phyloP scores from a whole-genome alignment of 2,113 vertebrate species.

The Neolamprologus hecqui region DNA sequence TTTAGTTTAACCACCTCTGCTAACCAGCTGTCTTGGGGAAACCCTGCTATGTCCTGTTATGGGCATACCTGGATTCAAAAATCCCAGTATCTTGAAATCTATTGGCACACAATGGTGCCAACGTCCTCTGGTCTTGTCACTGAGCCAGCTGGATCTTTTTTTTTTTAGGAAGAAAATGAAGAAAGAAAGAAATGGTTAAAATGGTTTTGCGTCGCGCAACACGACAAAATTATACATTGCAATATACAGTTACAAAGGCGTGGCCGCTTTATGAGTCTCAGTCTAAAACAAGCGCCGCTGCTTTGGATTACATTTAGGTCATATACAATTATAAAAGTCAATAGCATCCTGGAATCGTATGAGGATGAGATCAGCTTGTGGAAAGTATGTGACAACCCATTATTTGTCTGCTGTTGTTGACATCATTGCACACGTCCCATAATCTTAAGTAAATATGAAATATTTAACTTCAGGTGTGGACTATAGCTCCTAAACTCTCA shows the following conservation, averaged over 20 bases:
- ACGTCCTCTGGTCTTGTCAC: constrained; percentile 33
- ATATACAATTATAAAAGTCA: background rate
- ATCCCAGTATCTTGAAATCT: constrained; percentile 31
- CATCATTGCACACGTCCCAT: background rate
- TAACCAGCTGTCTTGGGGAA: background rate
- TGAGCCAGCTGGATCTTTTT: constrained; percentile 23
- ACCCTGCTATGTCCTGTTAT: background rate
- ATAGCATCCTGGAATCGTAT: background rate
- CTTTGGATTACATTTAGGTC: background rate
- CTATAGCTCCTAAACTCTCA: background rate
- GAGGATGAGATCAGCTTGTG: background rate
- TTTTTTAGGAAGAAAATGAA: background rate
- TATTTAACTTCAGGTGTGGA: background rate
- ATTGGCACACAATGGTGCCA: constrained; percentile 48
- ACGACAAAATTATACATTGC: background rate
- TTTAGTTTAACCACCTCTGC: background rate
- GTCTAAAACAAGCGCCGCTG: background rate
- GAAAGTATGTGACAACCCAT: background rate
- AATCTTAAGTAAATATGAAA: background rate
- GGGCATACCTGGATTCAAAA: constrained; percentile 41
- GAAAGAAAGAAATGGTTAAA: background rate
- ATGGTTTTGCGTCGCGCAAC: background rate
- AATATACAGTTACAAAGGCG: background rate
- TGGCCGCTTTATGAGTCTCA: background rate
- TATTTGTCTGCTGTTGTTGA: background rate